Evolutionary conservation across 2,888 invertebrate genomes (phyloP), one percentile per base, ranked within the genome.

Genomic region (Meganola albula): DNA sequence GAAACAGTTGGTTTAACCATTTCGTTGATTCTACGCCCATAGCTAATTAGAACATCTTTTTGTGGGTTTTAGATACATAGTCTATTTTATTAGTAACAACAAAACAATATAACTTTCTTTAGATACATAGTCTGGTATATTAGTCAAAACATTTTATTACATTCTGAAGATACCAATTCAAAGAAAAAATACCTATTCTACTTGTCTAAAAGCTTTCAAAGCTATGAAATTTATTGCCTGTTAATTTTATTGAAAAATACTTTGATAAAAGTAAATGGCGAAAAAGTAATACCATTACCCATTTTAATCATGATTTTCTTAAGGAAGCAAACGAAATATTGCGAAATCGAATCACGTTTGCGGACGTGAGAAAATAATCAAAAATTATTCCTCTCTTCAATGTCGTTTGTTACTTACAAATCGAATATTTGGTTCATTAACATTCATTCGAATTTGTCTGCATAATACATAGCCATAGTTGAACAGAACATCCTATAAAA

Each of bases 331-430:
- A 52, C 65, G 63, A 70, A 70, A 72, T 75, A 77, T 79, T 76
- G 68, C 68, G 65, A 59, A 79, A 80, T 73, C 80, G 66, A 75
- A 75, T 79, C 80, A 83, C 78, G 79, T 66, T 60, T 63, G 70
- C 68, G 76, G 73, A 79, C 79, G 78, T 75, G 79, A 75, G 74
- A 79, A 76, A 69, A 77, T 82, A 82, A 83, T 80, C 78, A 77
- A 79, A 79, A 79, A 79, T 79, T 78, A 79, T 83, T 73, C 74
- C 69, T 63, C 70, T 74, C 72, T 73, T 68, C 72, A 63, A 71
- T 68, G 65, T 61, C 63, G 63, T 56, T 58, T 63, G 63, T 68
- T 71, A 64, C 58, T 69, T 52, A 63, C 63, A 67, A 68, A 67
- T 64, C 65, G 70, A 67, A 71, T 72, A 62, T 64, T n/a, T n/a